Conservation (phyloP, 1,140 invertebrate genomes). For the Drosophila seguyi region DNA sequence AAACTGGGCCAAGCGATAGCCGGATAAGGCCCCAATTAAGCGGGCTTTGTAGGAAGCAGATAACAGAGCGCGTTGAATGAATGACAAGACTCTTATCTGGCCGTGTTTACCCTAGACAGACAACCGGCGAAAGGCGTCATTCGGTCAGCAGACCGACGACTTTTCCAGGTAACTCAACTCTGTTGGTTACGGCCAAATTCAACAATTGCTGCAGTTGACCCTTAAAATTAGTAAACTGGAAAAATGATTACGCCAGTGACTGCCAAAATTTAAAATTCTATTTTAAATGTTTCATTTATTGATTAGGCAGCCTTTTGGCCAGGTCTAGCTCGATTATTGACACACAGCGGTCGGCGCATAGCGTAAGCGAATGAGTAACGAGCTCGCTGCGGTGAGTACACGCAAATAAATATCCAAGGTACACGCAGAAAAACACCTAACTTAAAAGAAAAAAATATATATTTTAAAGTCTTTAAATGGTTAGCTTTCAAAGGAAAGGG, state of each 20-base stretch:
- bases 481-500: rapidly evolving
- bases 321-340: constrained; percentile 47
- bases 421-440: neutral
- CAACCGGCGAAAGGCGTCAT: constrained; percentile 15
- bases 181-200: constrained; percentile 19
- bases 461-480: neutral
- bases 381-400: constrained; percentile 25
- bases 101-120: constrained; percentile 26
- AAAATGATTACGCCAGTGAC: constrained; percentile 25
- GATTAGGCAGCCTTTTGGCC: constrained; percentile 45
- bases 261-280: constrained; percentile 26
- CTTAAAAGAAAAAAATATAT: neutral
- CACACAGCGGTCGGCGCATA: constrained; percentile 43
- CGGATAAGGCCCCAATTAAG: constrained; percentile 20
- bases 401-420: constrained; percentile 44
- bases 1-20: constrained; percentile 39
- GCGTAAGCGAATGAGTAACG: constrained; percentile 66
- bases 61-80: constrained; percentile 38
- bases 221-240: neutral
- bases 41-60: constrained; percentile 16
- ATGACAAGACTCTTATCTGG: constrained; percentile 58
- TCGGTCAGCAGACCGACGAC: constrained; percentile 16
- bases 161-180: constrained; percentile 14
- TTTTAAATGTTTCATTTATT: constrained; percentile 38
- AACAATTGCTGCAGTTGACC: neutral